phyloP scores from a whole-genome alignment of 1,140 invertebrate species.

The Cotesia vestalis region DNA sequence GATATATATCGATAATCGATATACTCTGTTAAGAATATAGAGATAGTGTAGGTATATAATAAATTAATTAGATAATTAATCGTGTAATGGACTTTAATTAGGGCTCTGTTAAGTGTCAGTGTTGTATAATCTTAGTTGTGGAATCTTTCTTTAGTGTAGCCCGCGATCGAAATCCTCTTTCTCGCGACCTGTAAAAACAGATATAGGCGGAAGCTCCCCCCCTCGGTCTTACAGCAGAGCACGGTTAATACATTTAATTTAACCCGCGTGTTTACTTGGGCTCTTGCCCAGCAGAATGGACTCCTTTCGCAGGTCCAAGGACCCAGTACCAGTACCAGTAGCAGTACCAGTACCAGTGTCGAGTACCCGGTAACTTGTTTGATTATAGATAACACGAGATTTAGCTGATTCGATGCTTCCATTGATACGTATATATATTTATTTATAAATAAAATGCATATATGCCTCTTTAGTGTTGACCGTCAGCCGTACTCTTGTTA shows the following conservation, averaged over 20 bases:
- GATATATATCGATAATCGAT: too few relatives aligned
- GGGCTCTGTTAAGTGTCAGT: conserved; percentile 63
- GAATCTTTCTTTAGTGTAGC: conserved; percentile 52
- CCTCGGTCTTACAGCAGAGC: background rate
- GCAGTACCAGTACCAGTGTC: background rate
- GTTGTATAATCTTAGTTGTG: conserved; percentile 52
- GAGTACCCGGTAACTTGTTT: conserved; percentile 53
- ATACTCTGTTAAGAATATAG: too few relatives aligned
- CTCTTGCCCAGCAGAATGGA: background rate
- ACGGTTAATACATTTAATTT: background rate
- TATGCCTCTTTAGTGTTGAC: conserved; percentile 41
- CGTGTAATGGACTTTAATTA: conserved; percentile 63
- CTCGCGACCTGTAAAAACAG: background rate
- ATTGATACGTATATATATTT: conserved; percentile 42
- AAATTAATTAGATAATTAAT: conserved; percentile 67
- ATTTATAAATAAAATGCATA: conserved; percentile 34
- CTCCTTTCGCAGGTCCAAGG: background rate
- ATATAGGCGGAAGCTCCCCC: conserved; percentile 31
- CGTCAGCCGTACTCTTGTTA: background rate
- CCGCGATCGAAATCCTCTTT: conserved; percentile 9
- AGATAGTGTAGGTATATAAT: conserved; percentile 36
- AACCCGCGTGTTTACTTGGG: too few relatives aligned
- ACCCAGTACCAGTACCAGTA: background rate
- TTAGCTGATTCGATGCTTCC: conserved; percentile 60
- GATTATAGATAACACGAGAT: conserved; percentile 63